Evolutionary conservation across 2,888 invertebrate species (phyloP).

Genomic region (Clivina fossor): DNA sequence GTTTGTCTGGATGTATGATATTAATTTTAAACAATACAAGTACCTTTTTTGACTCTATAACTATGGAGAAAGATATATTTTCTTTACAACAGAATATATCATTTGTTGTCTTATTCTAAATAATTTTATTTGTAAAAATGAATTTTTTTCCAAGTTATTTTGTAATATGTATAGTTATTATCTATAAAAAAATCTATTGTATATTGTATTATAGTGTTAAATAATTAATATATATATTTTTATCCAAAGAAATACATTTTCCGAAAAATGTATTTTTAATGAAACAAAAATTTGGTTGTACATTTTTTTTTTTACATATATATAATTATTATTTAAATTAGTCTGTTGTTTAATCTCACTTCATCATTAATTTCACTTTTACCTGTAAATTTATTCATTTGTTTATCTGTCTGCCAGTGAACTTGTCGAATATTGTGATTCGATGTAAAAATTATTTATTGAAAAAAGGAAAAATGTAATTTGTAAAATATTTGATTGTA

Average conservation of each 20-base stretch:
- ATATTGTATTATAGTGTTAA: slow-evolving; percentile 33
- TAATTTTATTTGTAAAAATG: slow-evolving; percentile 26
- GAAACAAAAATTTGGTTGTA: slow-evolving; percentile 27
- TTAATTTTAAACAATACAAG: slow-evolving; percentile 25
- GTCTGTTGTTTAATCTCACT: too few species aligned
- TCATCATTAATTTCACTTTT: too few species aligned
- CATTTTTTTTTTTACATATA: slow-evolving; percentile 25
- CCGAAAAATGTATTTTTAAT: slow-evolving; percentile 25
- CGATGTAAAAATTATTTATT: too few species aligned
- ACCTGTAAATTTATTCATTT: too few species aligned
- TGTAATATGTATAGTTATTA: slow-evolving; percentile 27
- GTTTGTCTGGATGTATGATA: slow-evolving; percentile 9
- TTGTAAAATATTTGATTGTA: too few species aligned
- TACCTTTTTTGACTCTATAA: slow-evolving; percentile 29
- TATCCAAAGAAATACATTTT: slow-evolving; percentile 32
- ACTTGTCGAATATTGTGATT: too few species aligned
- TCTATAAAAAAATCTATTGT: slow-evolving; percentile 26
- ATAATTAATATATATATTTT: slow-evolving; percentile 28
- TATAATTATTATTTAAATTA: slow-evolving; percentile 25
- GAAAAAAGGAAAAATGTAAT: too few species aligned
- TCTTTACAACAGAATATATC: slow-evolving; percentile 29
- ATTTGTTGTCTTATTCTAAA: slow-evolving; percentile 28
- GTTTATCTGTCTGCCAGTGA: too few species aligned
- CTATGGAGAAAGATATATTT: slow-evolving; percentile 31
- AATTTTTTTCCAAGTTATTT: slow-evolving; percentile 30